Evolutionary conservation across 2,888 invertebrate genomes (phyloP).

Genomic region (Suillia variegata): DNA sequence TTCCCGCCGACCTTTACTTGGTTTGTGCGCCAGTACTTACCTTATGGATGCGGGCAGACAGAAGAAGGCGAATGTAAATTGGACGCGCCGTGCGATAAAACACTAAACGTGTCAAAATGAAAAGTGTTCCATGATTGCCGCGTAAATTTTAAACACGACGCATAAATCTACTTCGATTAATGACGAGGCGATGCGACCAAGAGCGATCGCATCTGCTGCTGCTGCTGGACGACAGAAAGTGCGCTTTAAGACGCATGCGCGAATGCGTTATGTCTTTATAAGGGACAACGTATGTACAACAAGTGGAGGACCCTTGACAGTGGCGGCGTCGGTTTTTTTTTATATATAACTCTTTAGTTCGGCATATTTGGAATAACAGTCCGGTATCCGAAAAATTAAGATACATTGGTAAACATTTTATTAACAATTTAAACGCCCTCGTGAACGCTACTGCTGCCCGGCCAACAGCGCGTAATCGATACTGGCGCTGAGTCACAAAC

Average conservation of each 20-base stretch:
- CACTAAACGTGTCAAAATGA: slow-evolving; percentile 49
- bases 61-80: no score
- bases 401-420: no score
- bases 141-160: slow-evolving; percentile 45
- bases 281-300: background rate
- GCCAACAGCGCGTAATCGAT: background rate
- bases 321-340: no score
- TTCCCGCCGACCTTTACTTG: no score
- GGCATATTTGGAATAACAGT: no score
- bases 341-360: no score
- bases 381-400: no score
- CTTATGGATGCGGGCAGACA: background rate
- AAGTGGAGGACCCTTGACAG: no score
- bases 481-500: background rate
- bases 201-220: background rate
- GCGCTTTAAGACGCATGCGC: slow-evolving; percentile 18
- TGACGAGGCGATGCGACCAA: background rate
- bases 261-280: slow-evolving; percentile 17
- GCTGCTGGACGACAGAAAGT: background rate
- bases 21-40: no score
- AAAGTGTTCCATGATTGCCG: slow-evolving; percentile 56
- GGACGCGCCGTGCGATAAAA: slow-evolving; percentile 4
- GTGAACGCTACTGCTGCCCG: no score
- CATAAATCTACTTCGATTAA: slow-evolving; percentile 40
- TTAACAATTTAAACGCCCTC: no score